Evolutionary conservation across 2,888 invertebrate species (phyloP).

Genomic region (Leucophenga maculata): DNA sequence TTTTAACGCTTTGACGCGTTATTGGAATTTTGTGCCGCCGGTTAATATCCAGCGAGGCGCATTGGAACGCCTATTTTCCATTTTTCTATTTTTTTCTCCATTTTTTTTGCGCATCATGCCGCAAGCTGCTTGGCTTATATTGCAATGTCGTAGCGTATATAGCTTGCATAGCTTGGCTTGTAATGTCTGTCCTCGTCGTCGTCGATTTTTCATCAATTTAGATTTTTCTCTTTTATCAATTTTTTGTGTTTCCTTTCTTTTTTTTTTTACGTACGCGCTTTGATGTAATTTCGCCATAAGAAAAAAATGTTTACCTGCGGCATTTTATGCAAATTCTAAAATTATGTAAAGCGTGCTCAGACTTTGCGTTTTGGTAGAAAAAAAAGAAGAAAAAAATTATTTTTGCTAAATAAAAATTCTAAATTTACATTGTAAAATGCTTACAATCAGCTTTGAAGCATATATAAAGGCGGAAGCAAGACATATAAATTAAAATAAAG

Average conservation of each 20-base stretch:
- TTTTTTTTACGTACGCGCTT: background rate
- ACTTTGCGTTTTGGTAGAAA: background rate
- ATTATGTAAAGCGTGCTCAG: background rate
- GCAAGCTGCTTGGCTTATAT: background rate
- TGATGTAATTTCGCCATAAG: background rate
- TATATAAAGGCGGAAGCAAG: too few relatives aligned
- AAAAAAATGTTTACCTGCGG: background rate
- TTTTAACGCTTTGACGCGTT: constrained; percentile 60
- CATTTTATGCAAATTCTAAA: constrained; percentile 4
- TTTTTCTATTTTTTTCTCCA: constrained; percentile 20
- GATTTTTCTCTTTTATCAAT: background rate
- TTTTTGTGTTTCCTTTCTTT: background rate
- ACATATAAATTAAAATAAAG: too few relatives aligned
- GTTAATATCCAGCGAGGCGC: constrained; percentile 23
- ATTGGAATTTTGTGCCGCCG: constrained; percentile 46
- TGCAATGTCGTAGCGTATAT: too few relatives aligned
- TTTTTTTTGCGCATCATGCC: constrained; percentile 35
- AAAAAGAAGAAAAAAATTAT: too few relatives aligned
- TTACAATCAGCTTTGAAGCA: too few relatives aligned
- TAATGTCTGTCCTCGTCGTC: background rate
- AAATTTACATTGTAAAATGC: too few relatives aligned
- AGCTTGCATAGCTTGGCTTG: background rate
- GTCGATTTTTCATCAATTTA: constrained; percentile 14
- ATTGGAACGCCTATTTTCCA: background rate
- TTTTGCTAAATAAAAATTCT: too few relatives aligned